Evolutionary conservation across 1,140 invertebrate genomes (phyloP).

Genomic region (Pararge aegeria): DNA sequence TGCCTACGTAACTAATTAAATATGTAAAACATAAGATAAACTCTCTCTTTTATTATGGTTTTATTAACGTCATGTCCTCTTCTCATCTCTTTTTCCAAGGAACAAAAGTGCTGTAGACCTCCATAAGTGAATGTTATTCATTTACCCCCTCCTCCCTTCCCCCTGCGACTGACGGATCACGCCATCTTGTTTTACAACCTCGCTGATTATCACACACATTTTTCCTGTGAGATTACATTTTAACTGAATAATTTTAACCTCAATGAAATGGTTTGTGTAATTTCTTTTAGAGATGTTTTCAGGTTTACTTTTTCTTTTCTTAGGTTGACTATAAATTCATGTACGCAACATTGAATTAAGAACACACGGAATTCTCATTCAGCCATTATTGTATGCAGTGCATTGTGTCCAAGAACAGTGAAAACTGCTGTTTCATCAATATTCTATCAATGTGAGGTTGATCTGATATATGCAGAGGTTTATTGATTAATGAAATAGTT

Average conservation of each 20-base stretch:
- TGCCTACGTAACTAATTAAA: neutral
- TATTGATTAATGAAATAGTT: no score
- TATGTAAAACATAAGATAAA: neutral
- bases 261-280: no score
- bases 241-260: neutral
- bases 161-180: neutral
- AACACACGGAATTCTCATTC: no score
- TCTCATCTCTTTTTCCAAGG: neutral
- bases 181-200: conserved; percentile 9
- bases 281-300: no score
- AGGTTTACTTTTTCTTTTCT: no score
- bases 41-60: neutral
- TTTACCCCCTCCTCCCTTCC: neutral
- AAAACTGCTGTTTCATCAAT: no score
- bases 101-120: neutral
- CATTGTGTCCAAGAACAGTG: no score
- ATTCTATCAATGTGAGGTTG: no score
- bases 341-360: no score
- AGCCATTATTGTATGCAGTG: no score
- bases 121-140: neutral
- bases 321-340: no score
- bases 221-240: neutral
- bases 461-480: no score
- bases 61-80: neutral
- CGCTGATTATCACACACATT: neutral